Evolutionary conservation across 1,140 invertebrate species (phyloP), one percentile per base, ranked within the genome.

Genomic region (Rhagoletis zephyria): DNA sequence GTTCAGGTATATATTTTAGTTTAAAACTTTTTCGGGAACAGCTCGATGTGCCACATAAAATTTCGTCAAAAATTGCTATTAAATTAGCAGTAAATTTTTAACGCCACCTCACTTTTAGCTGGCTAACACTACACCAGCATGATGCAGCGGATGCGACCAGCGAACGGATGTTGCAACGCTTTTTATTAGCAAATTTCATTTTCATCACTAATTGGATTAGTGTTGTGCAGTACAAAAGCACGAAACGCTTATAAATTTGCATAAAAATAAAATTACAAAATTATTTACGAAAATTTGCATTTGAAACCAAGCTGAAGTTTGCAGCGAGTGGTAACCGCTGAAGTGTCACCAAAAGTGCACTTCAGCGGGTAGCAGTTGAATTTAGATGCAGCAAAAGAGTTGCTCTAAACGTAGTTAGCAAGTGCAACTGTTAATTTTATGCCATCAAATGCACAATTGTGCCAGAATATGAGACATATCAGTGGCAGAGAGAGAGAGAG

Each of bases 181-280:
- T 56, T 81, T 81, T 81, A 81, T 81, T 59, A 81, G 74, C 74
- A 51, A 81, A 81, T 56, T 81, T n/a, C 74, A 81, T 81, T 81
- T 81, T 56, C 19, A 81, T 10, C 74, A 56, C 48, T 81, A 81
- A 81, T 81, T 81, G 74, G 74, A 81, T 81, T 81, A 81, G 74
- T n/a, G 70, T 74, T 16, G 74, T 81, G 48, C 10, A 56, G 74
- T 51, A 19, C 7, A 56, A 81, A 30, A 81, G 48, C n/a, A n/a
- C 48, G 56, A 30, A 81, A 81, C 48, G 74, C 74, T 81, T 81
- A 81, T 81, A 81, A 81, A 81, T 81, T 81, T 81, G 42, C 51
- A 81, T 81, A 81, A 56, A 81, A 81, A 81, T 59, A 81, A 81
- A 56, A 81, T 81, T 81, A 19, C 12, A 9, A 9, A 40, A 81